These are phyloP conservation scores for Chouioia cunea DNA, from an alignment of 2,888 invertebrate genomes.

Conservation along the genomic window DNA sequence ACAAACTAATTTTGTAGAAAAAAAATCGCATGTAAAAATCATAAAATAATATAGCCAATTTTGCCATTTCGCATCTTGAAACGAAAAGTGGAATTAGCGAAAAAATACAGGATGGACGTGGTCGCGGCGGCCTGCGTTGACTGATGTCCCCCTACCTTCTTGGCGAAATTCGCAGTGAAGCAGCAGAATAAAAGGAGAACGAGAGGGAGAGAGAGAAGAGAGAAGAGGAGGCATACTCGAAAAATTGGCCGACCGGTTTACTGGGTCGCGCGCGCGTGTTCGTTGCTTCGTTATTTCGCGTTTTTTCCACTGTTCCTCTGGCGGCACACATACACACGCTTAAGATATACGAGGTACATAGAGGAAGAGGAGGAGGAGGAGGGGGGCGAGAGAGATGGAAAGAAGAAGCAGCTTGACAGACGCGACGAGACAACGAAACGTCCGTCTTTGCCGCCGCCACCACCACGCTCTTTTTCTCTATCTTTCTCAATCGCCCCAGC, in stretches of 20 bases:
- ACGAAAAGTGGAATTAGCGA: neutral
- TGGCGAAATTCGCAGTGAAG: conserved; percentile 25
- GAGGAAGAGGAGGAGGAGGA: conserved; percentile 47
- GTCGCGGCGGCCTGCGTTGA: conserved; percentile 27
- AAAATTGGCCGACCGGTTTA: conserved; percentile 41
- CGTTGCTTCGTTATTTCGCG: conserved; percentile 59
- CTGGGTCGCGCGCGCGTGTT: conserved; percentile 51
- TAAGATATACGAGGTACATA: conserved; percentile 45
- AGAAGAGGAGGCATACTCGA: conserved; percentile 42
- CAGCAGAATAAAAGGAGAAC: conserved; percentile 18
- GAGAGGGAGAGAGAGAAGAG: conserved; percentile 47
- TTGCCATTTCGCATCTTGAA: too few relatives aligned
- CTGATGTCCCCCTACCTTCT: conserved; percentile 40
- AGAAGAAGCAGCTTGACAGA: conserved; percentile 55
- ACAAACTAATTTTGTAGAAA: too few relatives aligned
- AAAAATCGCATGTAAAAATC: too few relatives aligned
- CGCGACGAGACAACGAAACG: conserved; percentile 56
- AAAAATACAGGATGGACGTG: conserved; percentile 34
- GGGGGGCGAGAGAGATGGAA: conserved; percentile 46
- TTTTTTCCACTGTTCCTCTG: conserved; percentile 50
- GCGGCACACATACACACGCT: conserved; percentile 1
- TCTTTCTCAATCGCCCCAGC: neutral
- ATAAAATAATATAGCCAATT: too few relatives aligned
- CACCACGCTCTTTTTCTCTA: conserved; percentile 5
- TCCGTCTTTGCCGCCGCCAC: conserved; percentile 47